Percentiles rank a stretch among this genome's conserved stretches.
Evolutionary conservation across 2,888 invertebrate species (phyloP).

Genomic region (Oscheius sp.): DNA sequence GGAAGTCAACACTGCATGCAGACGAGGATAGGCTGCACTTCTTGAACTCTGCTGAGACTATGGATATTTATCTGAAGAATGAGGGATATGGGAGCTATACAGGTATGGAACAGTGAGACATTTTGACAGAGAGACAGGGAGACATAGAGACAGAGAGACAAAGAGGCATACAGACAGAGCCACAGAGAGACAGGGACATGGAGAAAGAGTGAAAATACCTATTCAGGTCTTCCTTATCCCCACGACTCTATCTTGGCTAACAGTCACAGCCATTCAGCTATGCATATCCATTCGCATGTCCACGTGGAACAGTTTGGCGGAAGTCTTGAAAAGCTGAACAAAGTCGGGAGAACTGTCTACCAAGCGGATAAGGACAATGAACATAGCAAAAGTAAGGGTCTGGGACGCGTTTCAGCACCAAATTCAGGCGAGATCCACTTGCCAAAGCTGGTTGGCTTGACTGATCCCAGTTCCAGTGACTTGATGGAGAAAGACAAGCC

Average conservation of each 20-base stretch:
- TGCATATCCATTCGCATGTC: constrained; percentile 51
- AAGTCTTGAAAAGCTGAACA: constrained; percentile 53
- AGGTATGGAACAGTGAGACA: constrained; percentile 35
- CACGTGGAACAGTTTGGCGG: constrained; percentile 51
- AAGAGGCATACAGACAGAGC: no score
- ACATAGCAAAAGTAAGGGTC: constrained; percentile 3
- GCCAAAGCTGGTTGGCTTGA: constrained; percentile 21
- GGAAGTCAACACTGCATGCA: constrained; percentile 43
- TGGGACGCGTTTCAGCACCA: background rate
- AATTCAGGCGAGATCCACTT: constrained; percentile 19
- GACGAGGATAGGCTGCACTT: constrained; percentile 42
- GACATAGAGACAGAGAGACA: constrained; percentile 44
- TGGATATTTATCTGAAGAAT: constrained; percentile 59
- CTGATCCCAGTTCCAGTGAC: background rate
- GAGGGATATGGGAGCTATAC: constrained; percentile 57
- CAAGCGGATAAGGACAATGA: background rate
- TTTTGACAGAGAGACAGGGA: constrained; percentile 22
- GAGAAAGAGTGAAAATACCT: background rate
- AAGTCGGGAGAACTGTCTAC: constrained; percentile 26
- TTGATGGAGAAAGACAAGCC: background rate
- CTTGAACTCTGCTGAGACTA: constrained; percentile 52
- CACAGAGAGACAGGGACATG: no score
- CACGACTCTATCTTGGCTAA: constrained; percentile 51
- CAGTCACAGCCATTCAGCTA: constrained; percentile 53
- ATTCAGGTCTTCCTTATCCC: constrained; percentile 57